Base-by-base conservation (phyloP, 2,113 vertebrate species). In the Reinhardtius hippoglossoides region DNA sequence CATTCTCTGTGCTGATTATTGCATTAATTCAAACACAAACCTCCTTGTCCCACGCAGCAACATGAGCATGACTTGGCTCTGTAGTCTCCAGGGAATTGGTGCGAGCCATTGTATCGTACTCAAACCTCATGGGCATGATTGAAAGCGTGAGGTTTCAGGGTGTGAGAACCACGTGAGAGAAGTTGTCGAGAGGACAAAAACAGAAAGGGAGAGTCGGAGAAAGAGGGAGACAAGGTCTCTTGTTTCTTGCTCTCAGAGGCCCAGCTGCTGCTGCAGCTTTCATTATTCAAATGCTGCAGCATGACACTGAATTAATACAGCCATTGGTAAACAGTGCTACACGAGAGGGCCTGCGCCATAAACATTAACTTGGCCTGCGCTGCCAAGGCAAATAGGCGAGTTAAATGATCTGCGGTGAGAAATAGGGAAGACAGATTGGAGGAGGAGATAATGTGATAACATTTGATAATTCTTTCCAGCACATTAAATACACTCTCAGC, bases 131-230 rank as follows among this genome's bases (percentile, higher is more conserved):
- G 88, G 87, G 73, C 23, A 58, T 89, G 88, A 90, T 90, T 87
- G 89, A 91, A 88, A 92, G 88, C 88, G 65, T 79, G 89, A 92
- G 92, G 89, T 89, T 91, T 91, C 57, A 1, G 89, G 85, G 90
- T 90, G 87, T 81, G 88, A 91, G 86, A 89, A 85, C 84, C 92
- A 92, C 80, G 89, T 92, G 91, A 92, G 89, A 78, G 44, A 82
- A 89, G 88, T 79, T 91, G 90, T 89, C 69, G 85, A 87, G 76
- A 86, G 83, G 76, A 91, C 90, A 92, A 91, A 92, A 90, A 91
- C 61, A 85, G 76, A 78, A 57, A 86, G 78, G 81, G 76, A 79
- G 68, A 76, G 85, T 76, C 56, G 21, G 74, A 77, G 87, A 84
- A 75, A 91, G 85, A 80, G 82, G 67, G 74, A 91, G 88, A 90